Conservation (phyloP, 2,797 vertebrate genomes). For the Pyrocephalus nanus region DNA sequence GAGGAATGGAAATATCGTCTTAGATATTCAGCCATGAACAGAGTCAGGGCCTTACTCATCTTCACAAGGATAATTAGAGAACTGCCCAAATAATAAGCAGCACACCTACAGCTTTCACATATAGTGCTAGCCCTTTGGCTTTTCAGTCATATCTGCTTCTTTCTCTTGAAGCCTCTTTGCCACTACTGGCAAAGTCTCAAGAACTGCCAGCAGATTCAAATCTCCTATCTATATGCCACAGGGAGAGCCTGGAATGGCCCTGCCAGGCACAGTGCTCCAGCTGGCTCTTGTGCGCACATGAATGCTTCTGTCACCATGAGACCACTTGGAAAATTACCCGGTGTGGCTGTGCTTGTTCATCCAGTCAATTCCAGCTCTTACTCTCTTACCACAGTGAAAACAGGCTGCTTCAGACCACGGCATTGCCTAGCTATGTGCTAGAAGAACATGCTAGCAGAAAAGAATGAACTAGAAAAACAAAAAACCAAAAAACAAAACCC, state of each 20-base stretch:
- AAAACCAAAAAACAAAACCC: neutral
- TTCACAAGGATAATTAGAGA: neutral
- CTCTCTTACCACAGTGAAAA: neutral
- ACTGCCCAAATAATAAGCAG: neutral
- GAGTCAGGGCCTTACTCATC: neutral
- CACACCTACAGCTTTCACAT: neutral
- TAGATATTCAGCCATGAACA: neutral
- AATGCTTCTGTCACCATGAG: neutral
- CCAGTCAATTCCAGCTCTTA: neutral
- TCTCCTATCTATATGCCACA: neutral
- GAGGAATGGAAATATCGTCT: neutral
- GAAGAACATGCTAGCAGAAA: neutral
- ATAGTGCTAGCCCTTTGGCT: neutral
- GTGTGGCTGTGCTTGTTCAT: neutral
- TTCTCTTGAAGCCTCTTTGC: neutral
- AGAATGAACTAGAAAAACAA: neutral
- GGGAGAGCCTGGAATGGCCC: neutral
- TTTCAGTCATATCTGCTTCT: neutral
- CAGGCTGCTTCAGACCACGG: neutral
- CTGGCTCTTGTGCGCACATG: neutral
- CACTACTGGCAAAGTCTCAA: neutral
- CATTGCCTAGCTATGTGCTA: neutral
- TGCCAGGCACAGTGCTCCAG: neutral
- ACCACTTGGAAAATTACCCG: neutral
- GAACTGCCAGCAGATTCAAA: neutral